A percentile compares a stretch with the other conserved stretches of the same genome.
phyloP scores from a whole-genome alignment of 1,140 invertebrate genomes.

The Diorhabda carinulata region DNA sequence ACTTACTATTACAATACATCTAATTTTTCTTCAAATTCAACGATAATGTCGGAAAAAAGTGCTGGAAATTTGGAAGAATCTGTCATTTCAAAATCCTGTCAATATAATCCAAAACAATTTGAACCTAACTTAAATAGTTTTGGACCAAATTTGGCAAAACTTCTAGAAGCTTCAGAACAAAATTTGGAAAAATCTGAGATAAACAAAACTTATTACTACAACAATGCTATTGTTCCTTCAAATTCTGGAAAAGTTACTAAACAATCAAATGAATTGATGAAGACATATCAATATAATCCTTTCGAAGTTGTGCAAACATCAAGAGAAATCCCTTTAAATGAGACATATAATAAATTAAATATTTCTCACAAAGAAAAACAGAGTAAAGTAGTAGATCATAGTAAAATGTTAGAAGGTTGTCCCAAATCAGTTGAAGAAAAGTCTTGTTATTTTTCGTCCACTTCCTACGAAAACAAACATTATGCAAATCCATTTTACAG shows the following conservation, averaged over 20 bases:
- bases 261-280: not conserved
- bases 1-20: too few species aligned
- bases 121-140: not conserved
- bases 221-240: not conserved
- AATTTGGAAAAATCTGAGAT: not conserved
- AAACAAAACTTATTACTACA: not conserved
- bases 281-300: not conserved
- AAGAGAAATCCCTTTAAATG: not conserved
- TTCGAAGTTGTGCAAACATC: not conserved
- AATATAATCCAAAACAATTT: not conserved
- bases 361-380: not conserved
- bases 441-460: constrained; percentile 2
- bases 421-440: not conserved
- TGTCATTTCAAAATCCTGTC: not conserved
- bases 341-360: not conserved
- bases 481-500: constrained; percentile 31
- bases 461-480: constrained; percentile 23
- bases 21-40: too few species aligned
- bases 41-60: too few species aligned
- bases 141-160: not conserved
- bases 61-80: too few species aligned
- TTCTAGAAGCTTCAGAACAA: not conserved
- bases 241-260: not conserved
- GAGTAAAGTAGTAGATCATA: not conserved
- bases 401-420: not conserved